Base-by-base conservation (phyloP, 2,888 invertebrate species). In the Clepsis dumicolana region DNA sequence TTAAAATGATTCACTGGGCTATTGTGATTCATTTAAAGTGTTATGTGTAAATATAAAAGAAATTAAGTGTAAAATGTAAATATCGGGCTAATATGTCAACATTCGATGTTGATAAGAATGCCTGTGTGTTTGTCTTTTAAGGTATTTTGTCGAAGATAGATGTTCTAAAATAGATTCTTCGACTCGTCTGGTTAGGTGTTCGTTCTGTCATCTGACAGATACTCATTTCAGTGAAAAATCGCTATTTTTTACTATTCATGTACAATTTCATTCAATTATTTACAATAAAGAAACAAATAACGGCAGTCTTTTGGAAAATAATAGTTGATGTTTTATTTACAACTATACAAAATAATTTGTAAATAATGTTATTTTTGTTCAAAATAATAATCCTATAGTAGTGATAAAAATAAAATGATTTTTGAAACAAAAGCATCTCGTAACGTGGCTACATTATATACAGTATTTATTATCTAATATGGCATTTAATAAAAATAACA, bases 221-320 rank as follows among this genome's bases (percentile, higher is more conserved):
- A 65, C 73, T 76, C 75, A 75, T 72, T 74, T 77, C 82, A 86
- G 91, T 91, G 92, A 91, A 86, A 89, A 91, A 90, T 91, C 92
- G 91, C 92, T 92, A 92, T 91, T 91, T 87, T 61, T 80, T 76
- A 75, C 80, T 77, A 76, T 72, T 70, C 77, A 77, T 78, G 74
- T 82, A 81, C 78, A 70, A 54, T 50, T 71, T 74, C 72, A 69
- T 73, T 77, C 67, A 71, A 74, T 73, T 85, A 87, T 89, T 82
- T 89, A 86, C 87, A 89, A 75, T 82, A 82, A 83, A 83, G 79
- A 80, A 82, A 83, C 16, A 85, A 85, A 76, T 82, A 89, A 90
- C 84, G 86, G 92, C 93, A 92, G 93, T 92, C 93, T 92, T 93
- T 85, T 87, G 87, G 88, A 90, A 91, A 88, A 88, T 78, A 80